A percentile compares a stretch with the other conserved stretches of the same genome.
These are phyloP conservation scores for Heliconius hewitsoni DNA, from an alignment of 1,140 invertebrate species.

Conservation along the genomic window DNA sequence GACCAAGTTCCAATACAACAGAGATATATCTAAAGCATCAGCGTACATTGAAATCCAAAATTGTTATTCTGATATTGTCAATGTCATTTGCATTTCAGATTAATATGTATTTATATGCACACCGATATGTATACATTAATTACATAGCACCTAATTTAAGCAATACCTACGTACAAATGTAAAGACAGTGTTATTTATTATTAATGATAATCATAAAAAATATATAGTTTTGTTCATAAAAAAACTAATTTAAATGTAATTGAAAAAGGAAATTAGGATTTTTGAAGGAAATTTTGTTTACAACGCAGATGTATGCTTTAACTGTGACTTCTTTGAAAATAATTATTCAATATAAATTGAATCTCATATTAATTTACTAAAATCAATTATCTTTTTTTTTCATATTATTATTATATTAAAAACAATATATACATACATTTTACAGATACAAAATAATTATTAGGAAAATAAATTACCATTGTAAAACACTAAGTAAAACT, in stretches of 20 bases:
- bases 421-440: neutral
- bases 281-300: neutral
- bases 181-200: constrained; percentile 1
- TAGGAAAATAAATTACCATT: neutral
- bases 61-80: constrained; percentile 70
- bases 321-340: neutral
- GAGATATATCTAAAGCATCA: constrained; percentile 28
- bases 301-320: neutral
- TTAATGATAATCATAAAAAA: constrained; percentile 14
- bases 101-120: constrained; percentile 63
- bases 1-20: constrained; percentile 20
- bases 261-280: neutral
- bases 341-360: neutral
- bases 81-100: constrained; percentile 72
- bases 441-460: no score
- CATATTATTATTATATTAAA: no score
- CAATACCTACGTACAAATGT: constrained; percentile 56
- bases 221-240: constrained; percentile 4
- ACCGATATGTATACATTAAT: constrained; percentile 69
- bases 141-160: constrained; percentile 78
- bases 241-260: neutral
- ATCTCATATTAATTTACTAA: neutral
- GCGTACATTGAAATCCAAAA: constrained; percentile 37
- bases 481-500: neutral
- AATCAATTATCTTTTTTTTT: neutral